Evolutionary conservation across 1,140 invertebrate species (phyloP).

Genomic region (Neodiprion virginianus): DNA sequence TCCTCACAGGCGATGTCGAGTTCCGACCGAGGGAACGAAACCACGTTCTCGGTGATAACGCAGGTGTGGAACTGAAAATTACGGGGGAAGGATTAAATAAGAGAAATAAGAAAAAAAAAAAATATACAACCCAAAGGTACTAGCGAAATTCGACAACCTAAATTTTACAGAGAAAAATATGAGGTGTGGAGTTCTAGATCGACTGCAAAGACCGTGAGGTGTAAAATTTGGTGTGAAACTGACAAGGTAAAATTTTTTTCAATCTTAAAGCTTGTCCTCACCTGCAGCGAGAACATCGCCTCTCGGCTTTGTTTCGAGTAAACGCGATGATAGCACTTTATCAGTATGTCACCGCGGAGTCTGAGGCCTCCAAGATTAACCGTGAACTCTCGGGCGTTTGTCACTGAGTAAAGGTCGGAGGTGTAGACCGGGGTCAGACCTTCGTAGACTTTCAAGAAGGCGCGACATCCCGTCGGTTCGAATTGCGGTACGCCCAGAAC

Average conservation of each 20-base stretch:
- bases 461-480: constrained; percentile 74
- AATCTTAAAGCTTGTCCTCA: constrained; percentile 22
- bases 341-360: constrained; percentile 85
- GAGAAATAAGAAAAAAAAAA: neutral
- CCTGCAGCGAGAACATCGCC: constrained; percentile 61
- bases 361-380: constrained; percentile 76
- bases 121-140: neutral
- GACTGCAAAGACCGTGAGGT: neutral
- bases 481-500: constrained; percentile 84
- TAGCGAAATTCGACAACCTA: neutral
- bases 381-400: constrained; percentile 69
- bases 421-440: constrained; percentile 89
- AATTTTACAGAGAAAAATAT: neutral
- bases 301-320: constrained; percentile 57
- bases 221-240: neutral
- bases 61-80: constrained; percentile 91
- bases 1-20: constrained; percentile 83
- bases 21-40: constrained; percentile 85
- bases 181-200: neutral
- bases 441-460: constrained; percentile 85
- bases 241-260: neutral
- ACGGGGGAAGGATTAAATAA: constrained; percentile 62
- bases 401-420: constrained; percentile 66
- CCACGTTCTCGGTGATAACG: constrained; percentile 81
- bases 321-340: constrained; percentile 86